Conservation (phyloP, 1,140 invertebrate genomes). For the Euwallacea fornicatus region DNA sequence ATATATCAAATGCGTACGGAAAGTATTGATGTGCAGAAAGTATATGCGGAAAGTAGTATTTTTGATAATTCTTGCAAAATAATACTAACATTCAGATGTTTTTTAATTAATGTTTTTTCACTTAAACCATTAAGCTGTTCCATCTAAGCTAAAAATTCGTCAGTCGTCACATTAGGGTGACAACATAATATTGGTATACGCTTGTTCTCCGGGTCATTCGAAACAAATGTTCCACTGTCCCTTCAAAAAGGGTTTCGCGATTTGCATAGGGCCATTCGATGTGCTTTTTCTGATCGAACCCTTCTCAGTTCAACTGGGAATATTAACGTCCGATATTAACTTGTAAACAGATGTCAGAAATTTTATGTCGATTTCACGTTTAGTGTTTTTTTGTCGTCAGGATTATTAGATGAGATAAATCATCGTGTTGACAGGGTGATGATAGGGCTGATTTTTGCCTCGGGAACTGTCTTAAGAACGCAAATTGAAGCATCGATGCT, state of each 20-base stretch:
- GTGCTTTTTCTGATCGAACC: slow-evolving; percentile 41
- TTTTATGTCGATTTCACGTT: slow-evolving; percentile 42
- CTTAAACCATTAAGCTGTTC: too few relatives aligned
- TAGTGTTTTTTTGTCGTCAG: slow-evolving; percentile 18
- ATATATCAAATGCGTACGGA: too few relatives aligned
- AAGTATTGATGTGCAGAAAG: too few relatives aligned
- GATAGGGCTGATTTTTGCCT: not conserved
- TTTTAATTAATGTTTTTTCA: too few relatives aligned
- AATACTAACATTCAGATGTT: too few relatives aligned
- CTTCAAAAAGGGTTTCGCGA: slow-evolving; percentile 35
- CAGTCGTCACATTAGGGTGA: not conserved
- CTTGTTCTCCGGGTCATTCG: slow-evolving; percentile 39
- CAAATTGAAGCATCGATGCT: too few relatives aligned
- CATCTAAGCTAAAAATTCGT: too few relatives aligned
- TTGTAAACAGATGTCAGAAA: slow-evolving; percentile 49
- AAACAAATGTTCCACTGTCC: slow-evolving; percentile 40
- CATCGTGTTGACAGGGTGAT: slow-evolving; percentile 1
- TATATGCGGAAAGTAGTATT: too few relatives aligned
- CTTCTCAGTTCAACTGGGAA: slow-evolving; percentile 12
- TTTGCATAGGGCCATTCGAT: slow-evolving; percentile 46
- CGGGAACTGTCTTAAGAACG: too few relatives aligned
- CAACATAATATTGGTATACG: slow-evolving; percentile 11
- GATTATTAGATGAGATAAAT: slow-evolving; percentile 16
- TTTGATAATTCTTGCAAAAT: too few relatives aligned
- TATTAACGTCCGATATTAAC: slow-evolving; percentile 43